These are phyloP conservation scores for Rhincodon typus DNA, from an alignment of 2,797 vertebrate species.

Conservation along the genomic window DNA sequence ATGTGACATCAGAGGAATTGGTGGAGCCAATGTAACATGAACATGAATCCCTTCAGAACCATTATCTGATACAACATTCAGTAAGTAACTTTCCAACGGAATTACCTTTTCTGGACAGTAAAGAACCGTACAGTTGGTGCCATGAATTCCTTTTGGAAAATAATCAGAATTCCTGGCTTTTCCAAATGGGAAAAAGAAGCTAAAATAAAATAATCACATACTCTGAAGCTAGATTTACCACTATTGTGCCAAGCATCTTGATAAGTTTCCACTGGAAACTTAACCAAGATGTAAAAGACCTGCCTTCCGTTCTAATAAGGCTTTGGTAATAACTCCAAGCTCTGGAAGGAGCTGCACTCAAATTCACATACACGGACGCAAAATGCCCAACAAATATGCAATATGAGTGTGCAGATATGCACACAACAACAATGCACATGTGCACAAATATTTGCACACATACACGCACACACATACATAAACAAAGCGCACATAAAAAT, in stretches of 20 bases:
- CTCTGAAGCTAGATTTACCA: neutral
- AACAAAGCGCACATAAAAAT: neutral
- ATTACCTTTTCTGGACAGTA: neutral
- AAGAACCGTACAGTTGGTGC: neutral
- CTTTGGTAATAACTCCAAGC: neutral
- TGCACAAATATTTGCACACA: neutral
- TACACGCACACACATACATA: neutral
- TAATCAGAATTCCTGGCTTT: neutral
- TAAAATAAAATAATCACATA: neutral
- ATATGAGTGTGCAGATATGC: neutral
- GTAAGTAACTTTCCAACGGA: neutral
- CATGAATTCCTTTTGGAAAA: neutral
- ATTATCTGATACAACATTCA: neutral
- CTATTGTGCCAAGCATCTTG: too few species aligned
- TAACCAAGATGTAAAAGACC: neutral
- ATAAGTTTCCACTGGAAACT: neutral
- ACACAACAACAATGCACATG: neutral
- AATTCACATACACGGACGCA: neutral
- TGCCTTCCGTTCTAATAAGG: neutral
- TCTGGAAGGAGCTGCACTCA: neutral
- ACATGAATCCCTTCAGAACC: too few species aligned
- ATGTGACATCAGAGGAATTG: too few species aligned
- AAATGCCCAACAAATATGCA: neutral
- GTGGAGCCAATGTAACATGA: too few species aligned
- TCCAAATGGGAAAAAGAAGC: neutral